These are phyloP conservation scores for Geophilus truncorum DNA, from an alignment of 2,888 invertebrate genomes.

Conservation along the genomic window DNA sequence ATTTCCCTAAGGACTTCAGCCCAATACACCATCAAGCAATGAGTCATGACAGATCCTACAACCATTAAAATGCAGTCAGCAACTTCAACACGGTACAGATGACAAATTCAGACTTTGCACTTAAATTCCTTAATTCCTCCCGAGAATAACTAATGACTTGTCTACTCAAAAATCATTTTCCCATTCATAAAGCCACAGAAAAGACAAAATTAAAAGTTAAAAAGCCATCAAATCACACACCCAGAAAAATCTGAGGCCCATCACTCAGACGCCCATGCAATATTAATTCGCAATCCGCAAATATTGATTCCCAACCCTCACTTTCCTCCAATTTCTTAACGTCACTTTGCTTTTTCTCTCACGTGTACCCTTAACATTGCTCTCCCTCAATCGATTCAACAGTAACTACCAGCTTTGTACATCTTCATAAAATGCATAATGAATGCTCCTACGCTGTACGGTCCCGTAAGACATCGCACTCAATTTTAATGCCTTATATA, in stretches of 20 bases:
- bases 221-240: background rate
- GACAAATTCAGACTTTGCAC: no score
- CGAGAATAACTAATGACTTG: no score
- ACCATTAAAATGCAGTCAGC: no score
- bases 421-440: constrained; percentile 20
- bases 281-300: background rate
- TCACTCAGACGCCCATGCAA: background rate
- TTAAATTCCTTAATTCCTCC: no score
- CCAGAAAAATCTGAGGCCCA: no score
- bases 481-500: background rate
- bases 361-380: background rate
- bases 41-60: no score
- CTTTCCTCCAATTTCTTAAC: background rate
- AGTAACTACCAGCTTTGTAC: background rate
- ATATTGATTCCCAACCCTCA: background rate
- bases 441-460: background rate
- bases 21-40: no score
- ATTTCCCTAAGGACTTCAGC: no score
- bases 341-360: background rate
- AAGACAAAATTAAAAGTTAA: background rate
- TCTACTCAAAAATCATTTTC: background rate
- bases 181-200: background rate
- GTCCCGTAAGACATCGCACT: background rate
- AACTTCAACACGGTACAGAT: no score
- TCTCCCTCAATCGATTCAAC: background rate